Evolutionary conservation across 2,797 vertebrate genomes (phyloP).

Genomic region (Pseudopleuronectes americanus): DNA sequence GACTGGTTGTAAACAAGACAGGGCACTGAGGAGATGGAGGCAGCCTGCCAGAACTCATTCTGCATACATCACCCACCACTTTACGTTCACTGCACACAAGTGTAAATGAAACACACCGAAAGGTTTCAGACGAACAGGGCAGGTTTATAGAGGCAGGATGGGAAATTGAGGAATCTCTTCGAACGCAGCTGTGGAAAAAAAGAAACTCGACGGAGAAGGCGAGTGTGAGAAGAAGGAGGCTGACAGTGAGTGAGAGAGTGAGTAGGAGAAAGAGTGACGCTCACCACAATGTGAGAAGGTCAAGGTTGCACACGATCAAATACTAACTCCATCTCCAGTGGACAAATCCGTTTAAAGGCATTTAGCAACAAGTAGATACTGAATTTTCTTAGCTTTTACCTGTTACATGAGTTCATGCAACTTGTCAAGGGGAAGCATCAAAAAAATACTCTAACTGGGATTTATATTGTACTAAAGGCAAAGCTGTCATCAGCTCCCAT

Average conservation of each 20-base stretch:
- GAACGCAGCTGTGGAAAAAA: constrained; percentile 26
- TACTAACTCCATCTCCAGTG: neutral
- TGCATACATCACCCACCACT: constrained; percentile 50
- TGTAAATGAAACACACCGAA: constrained; percentile 52
- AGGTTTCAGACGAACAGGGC: constrained; percentile 39
- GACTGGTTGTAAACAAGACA: constrained; percentile 59
- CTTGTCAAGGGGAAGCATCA: no score
- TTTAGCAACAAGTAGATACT: neutral
- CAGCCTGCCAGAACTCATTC: constrained; percentile 35
- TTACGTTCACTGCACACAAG: constrained; percentile 30
- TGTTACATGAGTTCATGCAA: no score
- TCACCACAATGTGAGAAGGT: constrained; percentile 1
- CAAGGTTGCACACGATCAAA: neutral
- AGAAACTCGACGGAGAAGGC: neutral
- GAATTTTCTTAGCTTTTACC: neutral
- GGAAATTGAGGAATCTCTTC: constrained; percentile 47
- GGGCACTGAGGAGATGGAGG: constrained; percentile 23
- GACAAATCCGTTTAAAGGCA: neutral
- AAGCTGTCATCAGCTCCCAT: no score
- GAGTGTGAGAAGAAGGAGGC: constrained; percentile 8
- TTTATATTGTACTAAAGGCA: no score
- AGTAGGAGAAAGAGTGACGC: constrained; percentile 17
- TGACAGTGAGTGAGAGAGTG: constrained; percentile 10
- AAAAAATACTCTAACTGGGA: no score
- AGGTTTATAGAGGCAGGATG: constrained; percentile 1